Evolutionary conservation across 2,888 invertebrate genomes (phyloP).

Genomic region (Himalopsyche japonica): DNA sequence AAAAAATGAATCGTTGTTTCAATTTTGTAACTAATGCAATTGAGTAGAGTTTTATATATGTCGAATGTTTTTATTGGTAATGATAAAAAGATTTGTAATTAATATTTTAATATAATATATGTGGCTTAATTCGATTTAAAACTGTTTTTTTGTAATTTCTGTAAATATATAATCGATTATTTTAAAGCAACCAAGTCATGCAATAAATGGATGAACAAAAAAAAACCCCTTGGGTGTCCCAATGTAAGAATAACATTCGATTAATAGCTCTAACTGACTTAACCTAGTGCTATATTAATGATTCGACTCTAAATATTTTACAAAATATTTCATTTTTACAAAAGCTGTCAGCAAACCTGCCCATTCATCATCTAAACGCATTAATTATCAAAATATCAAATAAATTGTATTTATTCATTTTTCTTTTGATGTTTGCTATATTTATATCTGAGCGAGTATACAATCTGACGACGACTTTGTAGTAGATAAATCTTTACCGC

Average conservation of each 20-base stretch:
- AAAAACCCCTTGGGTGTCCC: no score
- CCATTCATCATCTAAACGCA: neutral
- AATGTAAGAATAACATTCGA: neutral
- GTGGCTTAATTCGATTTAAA: no score
- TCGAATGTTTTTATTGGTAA: no score
- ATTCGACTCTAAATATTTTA: neutral
- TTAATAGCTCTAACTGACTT: neutral
- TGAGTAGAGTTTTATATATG: no score
- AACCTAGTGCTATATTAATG: neutral
- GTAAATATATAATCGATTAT: no score
- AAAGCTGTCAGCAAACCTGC: neutral
- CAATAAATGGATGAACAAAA: no score
- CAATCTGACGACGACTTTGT: neutral
- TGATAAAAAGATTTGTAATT: no score
- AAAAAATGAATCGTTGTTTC: no score
- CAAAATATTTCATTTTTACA: neutral
- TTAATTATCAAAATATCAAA: neutral
- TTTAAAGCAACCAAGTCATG: no score
- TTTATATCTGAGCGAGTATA: neutral
- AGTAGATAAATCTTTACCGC: neutral
- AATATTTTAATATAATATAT: no score
- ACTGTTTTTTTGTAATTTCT: no score
- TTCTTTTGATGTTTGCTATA: neutral
- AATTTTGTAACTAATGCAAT: no score
- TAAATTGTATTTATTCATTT: neutral